These are phyloP conservation scores for Aptenodytes forsteri DNA, from an alignment of 2,113 vertebrate genomes.

Conservation along the genomic window DNA sequence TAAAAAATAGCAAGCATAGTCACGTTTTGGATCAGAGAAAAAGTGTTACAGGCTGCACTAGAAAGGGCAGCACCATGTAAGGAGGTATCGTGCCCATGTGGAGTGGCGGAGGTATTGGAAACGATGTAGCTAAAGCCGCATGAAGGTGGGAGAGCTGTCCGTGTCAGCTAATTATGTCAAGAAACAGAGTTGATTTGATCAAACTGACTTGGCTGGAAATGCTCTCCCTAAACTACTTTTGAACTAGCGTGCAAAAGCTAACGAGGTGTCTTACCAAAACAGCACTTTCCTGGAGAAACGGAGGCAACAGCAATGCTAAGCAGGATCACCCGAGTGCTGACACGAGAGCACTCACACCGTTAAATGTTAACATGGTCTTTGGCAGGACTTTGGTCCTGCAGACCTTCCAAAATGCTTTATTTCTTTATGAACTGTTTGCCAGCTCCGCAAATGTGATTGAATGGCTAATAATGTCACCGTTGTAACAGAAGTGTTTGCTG, in stretches of 20 bases:
- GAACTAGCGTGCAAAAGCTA: background rate
- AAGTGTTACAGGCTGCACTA: background rate
- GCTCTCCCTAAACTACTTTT: background rate
- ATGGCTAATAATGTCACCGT: background rate
- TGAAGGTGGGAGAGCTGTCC: background rate
- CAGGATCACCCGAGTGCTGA: background rate
- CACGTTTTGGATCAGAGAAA: background rate
- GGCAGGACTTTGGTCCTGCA: background rate
- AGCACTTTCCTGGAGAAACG: background rate
- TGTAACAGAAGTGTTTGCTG: background rate
- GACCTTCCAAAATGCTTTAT: background rate
- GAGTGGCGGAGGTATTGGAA: background rate
- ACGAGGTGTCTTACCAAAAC: background rate
- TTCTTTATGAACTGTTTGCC: background rate
- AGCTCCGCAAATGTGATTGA: background rate
- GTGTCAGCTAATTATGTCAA: background rate
- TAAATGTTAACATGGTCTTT: background rate
- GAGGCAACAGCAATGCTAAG: background rate
- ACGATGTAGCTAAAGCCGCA: background rate
- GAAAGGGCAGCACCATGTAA: fast-evolving
- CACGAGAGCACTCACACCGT: fast-evolving
- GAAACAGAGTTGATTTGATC: background rate
- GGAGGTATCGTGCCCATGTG: fast-evolving
- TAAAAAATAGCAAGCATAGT: background rate
- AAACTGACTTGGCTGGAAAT: background rate